Evolutionary conservation across 2,888 invertebrate species (phyloP), one percentile per base, ranked within the genome.

Genomic region (Acronicta alni): DNA sequence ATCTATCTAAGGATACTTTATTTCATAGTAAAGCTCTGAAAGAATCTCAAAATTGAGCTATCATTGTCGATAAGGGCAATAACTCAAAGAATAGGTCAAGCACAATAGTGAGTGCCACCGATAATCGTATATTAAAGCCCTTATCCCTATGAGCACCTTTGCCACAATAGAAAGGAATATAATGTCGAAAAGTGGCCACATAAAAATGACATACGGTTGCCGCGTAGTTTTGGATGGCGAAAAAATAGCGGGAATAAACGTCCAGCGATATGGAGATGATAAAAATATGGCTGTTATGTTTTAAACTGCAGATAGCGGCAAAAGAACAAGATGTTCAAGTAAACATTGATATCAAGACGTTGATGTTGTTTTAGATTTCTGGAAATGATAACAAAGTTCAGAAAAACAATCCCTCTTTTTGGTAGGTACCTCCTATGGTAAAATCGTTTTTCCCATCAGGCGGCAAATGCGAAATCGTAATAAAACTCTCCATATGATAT

Each of bases 391-490:
- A 76, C 64, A 68, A 69, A 74, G 67, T 72, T 52, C 70, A 73
- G 67, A 66, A 80, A 77, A 77, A 70, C 71, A 75, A 68, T 66
- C 80, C 79, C 74, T 75, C 77, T 82, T 79, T 78, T 75, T 72
- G 72, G 75, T 60, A 78, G n/a, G n/a, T n/a, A n/a, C n/a, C n/a
- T n/a, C n/a, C 64, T 72, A 76, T 78, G 81, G 80, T 81, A 79
- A 85, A 88, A 86, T 86, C 81, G 84, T 83, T 84, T 86, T 82
- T 85, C 93, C 78, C 93, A 89, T 91, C 93, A 86, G 92, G 93
- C 89, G 92, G 93, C 93, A 94, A 94, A 94, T 94, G 93, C 88
- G 90, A 93, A 93, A 92, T 93, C 89, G 93, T 93, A 94, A 94
- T 94, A 94, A 94, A 94, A 92, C 89, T 91, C 89, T 89, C 89